phyloP scores from a whole-genome alignment of 2,113 vertebrate genomes.

The Python bivittatus region DNA sequence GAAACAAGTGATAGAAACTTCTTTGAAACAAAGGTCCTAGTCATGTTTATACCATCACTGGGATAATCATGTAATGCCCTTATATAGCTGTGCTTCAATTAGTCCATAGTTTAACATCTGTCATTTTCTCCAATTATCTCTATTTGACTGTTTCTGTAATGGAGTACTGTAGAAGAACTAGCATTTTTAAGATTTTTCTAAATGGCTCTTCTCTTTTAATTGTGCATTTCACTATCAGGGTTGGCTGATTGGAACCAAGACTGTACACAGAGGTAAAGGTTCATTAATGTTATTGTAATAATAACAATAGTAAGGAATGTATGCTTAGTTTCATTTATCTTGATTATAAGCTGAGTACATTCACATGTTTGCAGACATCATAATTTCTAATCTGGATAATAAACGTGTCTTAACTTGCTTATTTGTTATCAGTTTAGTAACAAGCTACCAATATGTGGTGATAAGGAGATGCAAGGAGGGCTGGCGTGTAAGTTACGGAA shows the following conservation, averaged over 20 bases:
- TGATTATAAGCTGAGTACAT: neutral
- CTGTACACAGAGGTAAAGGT: slow-evolving; percentile 35
- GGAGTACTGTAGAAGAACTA: slow-evolving; percentile 30
- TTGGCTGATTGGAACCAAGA: slow-evolving; percentile 58
- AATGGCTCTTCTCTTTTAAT: slow-evolving; percentile 45
- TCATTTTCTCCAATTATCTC: slow-evolving; percentile 55
- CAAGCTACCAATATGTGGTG: neutral
- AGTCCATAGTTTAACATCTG: slow-evolving; percentile 14
- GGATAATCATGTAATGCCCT: slow-evolving; percentile 1
- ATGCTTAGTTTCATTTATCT: neutral
- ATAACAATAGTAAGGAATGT: neutral
- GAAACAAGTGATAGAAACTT: neutral
- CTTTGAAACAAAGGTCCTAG: accelerated
- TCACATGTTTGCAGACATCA: neutral
- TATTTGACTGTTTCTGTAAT: slow-evolving; percentile 59
- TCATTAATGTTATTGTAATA: neutral
- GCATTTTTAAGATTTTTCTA: slow-evolving; percentile 53
- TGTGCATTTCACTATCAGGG: slow-evolving; percentile 59
- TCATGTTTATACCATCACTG: neutral
- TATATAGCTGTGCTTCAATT: neutral
- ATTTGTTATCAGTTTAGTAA: neutral
- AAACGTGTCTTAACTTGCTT: neutral
- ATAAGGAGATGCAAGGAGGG: neutral
- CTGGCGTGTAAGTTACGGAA: too few relatives aligned
- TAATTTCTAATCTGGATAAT: neutral